Conservation (phyloP, 1,140 invertebrate genomes). For the Mamestra configurata region DNA sequence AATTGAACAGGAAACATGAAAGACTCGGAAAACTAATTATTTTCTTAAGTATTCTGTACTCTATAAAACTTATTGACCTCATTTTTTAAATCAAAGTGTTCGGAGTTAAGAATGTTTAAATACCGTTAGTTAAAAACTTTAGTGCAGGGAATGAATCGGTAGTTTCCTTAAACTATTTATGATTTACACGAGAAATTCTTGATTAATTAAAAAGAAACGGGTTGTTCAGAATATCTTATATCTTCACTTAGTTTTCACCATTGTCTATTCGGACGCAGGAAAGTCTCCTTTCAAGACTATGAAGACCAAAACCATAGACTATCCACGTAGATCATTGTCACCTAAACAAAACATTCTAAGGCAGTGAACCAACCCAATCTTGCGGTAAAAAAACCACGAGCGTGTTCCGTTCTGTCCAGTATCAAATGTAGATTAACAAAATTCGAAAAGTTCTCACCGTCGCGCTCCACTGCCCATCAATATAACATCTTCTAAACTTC, state of each 20-base stretch:
- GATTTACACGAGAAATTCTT: constrained; percentile 15
- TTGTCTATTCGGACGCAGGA: no score
- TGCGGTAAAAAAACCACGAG: constrained; percentile 78
- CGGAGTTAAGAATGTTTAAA: constrained; percentile 28
- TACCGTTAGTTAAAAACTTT: constrained; percentile 43
- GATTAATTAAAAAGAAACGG: background rate
- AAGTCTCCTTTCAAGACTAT: background rate
- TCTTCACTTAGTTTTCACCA: no score
- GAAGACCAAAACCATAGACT: background rate
- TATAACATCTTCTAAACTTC: constrained; percentile 77
- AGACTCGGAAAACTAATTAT: constrained; percentile 35
- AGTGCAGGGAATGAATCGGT: constrained; percentile 29
- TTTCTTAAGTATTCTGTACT: constrained; percentile 35
- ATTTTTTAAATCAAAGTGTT: constrained; percentile 42
- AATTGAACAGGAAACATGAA: constrained; percentile 41
- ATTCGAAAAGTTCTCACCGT: constrained; percentile 84
- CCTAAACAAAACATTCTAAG: constrained; percentile 55
- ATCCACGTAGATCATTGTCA: constrained; percentile 10
- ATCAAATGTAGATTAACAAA: constrained; percentile 84
- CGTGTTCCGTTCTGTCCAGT: constrained; percentile 76
- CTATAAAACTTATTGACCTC: constrained; percentile 41
- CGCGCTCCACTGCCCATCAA: constrained; percentile 80
- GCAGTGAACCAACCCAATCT: constrained; percentile 62
- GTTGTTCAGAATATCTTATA: background rate
- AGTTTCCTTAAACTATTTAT: constrained; percentile 33